Evolutionary conservation across 2,797 vertebrate species (phyloP), one percentile per base, ranked within the genome.

Genomic region (Rallus crepitans): DNA sequence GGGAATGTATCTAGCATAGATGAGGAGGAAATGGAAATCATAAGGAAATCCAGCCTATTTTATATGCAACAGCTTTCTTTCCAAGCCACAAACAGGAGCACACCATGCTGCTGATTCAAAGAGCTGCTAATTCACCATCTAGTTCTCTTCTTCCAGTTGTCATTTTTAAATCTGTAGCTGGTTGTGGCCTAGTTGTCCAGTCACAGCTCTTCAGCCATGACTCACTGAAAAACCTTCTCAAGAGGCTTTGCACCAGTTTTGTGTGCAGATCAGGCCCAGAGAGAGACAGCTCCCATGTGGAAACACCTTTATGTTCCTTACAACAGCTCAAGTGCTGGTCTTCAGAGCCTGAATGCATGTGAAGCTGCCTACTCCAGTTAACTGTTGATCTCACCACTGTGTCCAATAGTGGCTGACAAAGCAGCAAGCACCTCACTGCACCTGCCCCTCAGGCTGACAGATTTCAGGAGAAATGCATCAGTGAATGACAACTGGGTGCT

Each of bases 111-210:
- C 70, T 64, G 35, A 45, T 87, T 72, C 78, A 50, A 63, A 73
- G 63, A 87, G 59, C 78, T 61, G 55, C 37, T 82, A 78, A 69
- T 76, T 92, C 75, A 37, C 75, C 30, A 50, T 68, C 18, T 12
- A 65, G 59, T 50, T 87, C 56, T 79, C 55, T 61, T 17, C 56
- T 61, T 72, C 71, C 66, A 69, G 0, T 9, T 87, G 78, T 37
- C 37, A 64, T 21, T 87, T 65, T n/a, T 33, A 12, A 86, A 31
- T 20, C 40, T 84, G 19, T 20, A 57, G 27, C 35, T 45, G 21
- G 20, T 52, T 53, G 4, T 30, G 59, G 33, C 12, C 47, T 40
- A 24, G 20, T 40, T 55, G 25, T 57, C 20, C 12, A 57, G 52
- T 55, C 85, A 69, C 42, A 55, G 48, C n/a, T 75, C 35, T 68